Base-by-base conservation (phyloP, 2,797 vertebrate species). In the Argya squamiceps region DNA sequence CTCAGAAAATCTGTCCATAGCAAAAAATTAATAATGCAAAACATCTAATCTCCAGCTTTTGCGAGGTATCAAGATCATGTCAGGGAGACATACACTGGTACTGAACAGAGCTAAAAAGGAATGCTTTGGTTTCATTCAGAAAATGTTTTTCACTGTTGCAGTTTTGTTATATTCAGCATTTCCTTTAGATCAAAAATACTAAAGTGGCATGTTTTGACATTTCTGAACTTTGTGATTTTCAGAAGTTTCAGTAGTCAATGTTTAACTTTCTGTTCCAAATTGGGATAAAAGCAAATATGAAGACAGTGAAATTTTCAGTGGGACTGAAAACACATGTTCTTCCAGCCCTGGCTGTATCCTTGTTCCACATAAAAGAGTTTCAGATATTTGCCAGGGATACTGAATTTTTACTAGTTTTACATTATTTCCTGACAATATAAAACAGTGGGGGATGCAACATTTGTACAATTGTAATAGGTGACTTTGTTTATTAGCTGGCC, bases 291-390 rank as follows among this genome's bases (percentile, higher is more conserved):
- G 94, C 69, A 93, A 90, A 88, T 81, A 91, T 30, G 87, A 96
- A 94, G 84, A 92, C 79, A 91, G 73, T 76, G 80, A 93, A 91
- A 95, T 93, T 96, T 96, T 96, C 96, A 86, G 73, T 70, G 91
- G 91, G 87, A 93, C 92, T 94, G 82, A 89, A 96, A 96, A 93
- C 94, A 96, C 79, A 92, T 96, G 94, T 96, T 93, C 87, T 84
- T 91, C 81, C 84, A 93, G 76, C 27, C 74, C 76, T 86, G 91
- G 46, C 32, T 92, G 18, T 86, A 73, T 92, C 59, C 80, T 84
- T 24, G 2, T 79, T 95, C 77, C 82, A 90, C 91, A 91, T 95
- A 70, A 95, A 97, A 89, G 79, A 60, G 63, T 93, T 93, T 89
- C 69, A 92, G 76, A 67, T 91, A 94, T 90, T 96, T 93, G 15